A percentile compares a stretch with the other conserved stretches of the same genome.
Evolutionary conservation across 2,797 vertebrate genomes (phyloP).

Genomic region (Morus bassanus): DNA sequence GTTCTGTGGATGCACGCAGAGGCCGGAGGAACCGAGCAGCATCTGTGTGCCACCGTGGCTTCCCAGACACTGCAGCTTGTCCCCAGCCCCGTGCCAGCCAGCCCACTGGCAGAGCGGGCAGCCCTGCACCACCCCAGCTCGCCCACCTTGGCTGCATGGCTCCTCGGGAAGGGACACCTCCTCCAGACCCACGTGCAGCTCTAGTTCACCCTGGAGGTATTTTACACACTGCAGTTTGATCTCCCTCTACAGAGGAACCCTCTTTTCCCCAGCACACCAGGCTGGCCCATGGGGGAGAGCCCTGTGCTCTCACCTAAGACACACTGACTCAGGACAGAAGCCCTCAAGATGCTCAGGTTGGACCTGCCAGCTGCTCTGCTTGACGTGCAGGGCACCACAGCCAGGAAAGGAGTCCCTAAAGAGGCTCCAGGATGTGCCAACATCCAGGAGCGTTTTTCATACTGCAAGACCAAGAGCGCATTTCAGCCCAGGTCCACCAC

Average conservation of each 20-base stretch:
- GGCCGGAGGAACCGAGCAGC: background rate
- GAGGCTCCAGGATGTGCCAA: background rate
- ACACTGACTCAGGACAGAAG: background rate
- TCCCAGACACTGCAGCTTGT: background rate
- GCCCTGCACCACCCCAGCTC: background rate
- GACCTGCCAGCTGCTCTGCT: background rate
- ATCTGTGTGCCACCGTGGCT: background rate
- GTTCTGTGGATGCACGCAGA: background rate
- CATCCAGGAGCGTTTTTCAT: rapidly evolving
- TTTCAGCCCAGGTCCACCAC: background rate
- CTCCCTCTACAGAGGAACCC: background rate
- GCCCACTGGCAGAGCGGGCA: rapidly evolving
- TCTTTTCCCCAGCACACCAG: background rate
- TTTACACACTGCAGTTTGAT: background rate
- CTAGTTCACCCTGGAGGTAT: background rate
- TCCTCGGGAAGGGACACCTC: background rate
- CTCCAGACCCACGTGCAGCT: background rate
- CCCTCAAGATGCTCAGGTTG: background rate
- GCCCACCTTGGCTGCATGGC: background rate
- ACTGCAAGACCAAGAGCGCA: background rate
- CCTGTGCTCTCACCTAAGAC: background rate
- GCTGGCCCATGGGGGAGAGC: background rate
- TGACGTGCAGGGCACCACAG: background rate
- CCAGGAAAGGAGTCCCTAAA: background rate
- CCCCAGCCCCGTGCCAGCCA: background rate